Evolutionary conservation across 1,140 invertebrate species (phyloP).

Genomic region (Apis mellifera): DNA sequence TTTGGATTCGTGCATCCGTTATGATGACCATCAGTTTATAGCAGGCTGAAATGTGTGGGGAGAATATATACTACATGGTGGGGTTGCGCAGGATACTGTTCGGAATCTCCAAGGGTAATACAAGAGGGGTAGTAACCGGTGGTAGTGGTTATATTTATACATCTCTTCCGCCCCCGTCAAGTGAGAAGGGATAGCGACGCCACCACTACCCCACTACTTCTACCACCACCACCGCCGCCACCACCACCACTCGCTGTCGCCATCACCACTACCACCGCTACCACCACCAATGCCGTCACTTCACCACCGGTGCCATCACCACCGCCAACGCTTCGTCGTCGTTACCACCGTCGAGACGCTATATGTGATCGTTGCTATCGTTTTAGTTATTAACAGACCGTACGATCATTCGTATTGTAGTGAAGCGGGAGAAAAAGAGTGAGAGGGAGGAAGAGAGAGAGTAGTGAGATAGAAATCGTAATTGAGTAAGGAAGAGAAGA

Average conservation of each 20-base stretch:
- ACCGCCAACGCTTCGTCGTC: constrained; percentile 3
- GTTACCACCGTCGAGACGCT: constrained; percentile 64
- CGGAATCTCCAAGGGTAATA: constrained; percentile 21
- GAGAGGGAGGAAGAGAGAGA: constrained; percentile 20
- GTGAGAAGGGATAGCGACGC: constrained; percentile 33
- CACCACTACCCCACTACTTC: neutral
- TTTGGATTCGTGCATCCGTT: constrained; percentile 41
- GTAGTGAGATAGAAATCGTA: constrained; percentile 4
- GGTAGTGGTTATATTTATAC: constrained; percentile 24
- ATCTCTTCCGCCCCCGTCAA: constrained; percentile 44
- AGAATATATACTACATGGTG: neutral
- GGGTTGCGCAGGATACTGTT: constrained; percentile 36
- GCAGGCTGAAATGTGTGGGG: constrained; percentile 13
- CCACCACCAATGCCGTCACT: neutral
- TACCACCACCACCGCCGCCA: neutral
- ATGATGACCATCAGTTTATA: constrained; percentile 26
- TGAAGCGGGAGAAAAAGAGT: constrained; percentile 40
- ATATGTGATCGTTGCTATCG: constrained; percentile 53
- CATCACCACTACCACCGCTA: constrained; percentile 42
- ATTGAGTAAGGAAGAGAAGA: constrained; percentile 24
- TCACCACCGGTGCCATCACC: constrained; percentile 17
- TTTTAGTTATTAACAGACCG: constrained; percentile 74
- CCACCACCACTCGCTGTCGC: constrained; percentile 33
- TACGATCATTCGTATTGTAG: constrained; percentile 67
- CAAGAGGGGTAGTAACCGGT: constrained; percentile 30